These are phyloP conservation scores for Stomatorhinus ivindoensis DNA, from an alignment of 2,113 vertebrate species.

Conservation along the genomic window DNA sequence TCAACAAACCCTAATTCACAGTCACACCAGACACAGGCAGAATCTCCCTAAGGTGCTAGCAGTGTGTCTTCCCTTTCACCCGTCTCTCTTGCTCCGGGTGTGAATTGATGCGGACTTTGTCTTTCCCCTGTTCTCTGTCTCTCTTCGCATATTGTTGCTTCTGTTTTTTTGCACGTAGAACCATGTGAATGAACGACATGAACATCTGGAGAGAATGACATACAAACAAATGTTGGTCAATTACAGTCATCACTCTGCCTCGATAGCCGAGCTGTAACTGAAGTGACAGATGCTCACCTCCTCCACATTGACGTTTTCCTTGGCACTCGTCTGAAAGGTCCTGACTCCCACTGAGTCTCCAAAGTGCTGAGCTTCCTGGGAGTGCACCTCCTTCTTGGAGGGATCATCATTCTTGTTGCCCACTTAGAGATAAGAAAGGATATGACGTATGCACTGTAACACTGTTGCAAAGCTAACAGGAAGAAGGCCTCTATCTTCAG, in stretches of 20 bases:
- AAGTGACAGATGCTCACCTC: constrained; percentile 49
- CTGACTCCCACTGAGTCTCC: constrained; percentile 66
- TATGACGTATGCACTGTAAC: not conserved
- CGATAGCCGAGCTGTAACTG: not conserved
- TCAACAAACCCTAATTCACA: not conserved
- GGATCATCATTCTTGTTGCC: constrained; percentile 76
- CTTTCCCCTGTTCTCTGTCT: constrained; percentile 58
- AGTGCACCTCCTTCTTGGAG: constrained; percentile 59
- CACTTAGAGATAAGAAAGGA: constrained; percentile 44
- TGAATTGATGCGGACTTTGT: constrained; percentile 67
- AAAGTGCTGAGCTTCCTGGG: constrained; percentile 62
- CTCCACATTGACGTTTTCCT: constrained; percentile 75
- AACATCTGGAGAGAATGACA: constrained; percentile 61
- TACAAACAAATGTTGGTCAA: not conserved
- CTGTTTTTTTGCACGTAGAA: constrained; percentile 67
- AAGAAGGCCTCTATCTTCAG: not conserved
- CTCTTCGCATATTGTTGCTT: constrained; percentile 57
- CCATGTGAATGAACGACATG: constrained; percentile 69
- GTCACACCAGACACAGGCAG: not conserved
- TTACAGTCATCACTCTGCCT: not conserved
- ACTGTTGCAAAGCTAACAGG: not conserved
- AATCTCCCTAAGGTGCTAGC: constrained; percentile 46
- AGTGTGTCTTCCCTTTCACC: constrained; percentile 69
- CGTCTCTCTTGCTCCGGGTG: constrained; percentile 62
- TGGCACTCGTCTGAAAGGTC: constrained; percentile 73